Base-by-base conservation (phyloP, 2,797 vertebrate genomes). In the Labroides dimidiatus region DNA sequence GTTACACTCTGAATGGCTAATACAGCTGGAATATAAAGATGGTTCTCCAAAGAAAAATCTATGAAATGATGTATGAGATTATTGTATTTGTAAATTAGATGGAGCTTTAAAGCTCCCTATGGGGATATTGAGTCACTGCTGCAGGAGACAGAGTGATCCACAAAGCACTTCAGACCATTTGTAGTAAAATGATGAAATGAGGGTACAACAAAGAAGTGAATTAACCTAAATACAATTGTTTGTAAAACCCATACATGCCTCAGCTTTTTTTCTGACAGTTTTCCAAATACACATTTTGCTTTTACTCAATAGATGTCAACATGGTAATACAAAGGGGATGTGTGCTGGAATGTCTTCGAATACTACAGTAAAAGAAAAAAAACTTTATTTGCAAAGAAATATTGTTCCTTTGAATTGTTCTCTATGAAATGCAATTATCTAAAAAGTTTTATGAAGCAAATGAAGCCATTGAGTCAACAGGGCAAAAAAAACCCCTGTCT, bases 1-100 rank as follows among this genome's bases (percentile, higher is more conserved):
- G 23, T 65, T 58, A 45, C 8, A 39, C 12, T 24, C 39, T 65
- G 13, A 70, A 49, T 49, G 36, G 23, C 44, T 59, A 12, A 42
- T 15, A 30, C 48, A 10, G 48, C 44, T 51, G 53, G 11, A 60
- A 58, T 48, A 19, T 69, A 47, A 44, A 16, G 49, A 61, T 43
- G 17, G 11, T 19, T 57, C 1, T 54, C 58, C 7, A 39, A 54
- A 65, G 12, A 48, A 45, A 75, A 58, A 69, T 53, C 54, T 30
- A 79, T 67, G 52, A 47, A 60, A 71, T 41, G 14, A 42, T 49
- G 1, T 16, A 36, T 7, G 60, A 19, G 27, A 64, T 67, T 21
- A 0, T 58, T 77, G 66, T 49, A 70, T 77, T 51, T 66, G 19
- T 50, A 70, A 74, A 79, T 69, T 17, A 72, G 20, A 65, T 56